These are phyloP conservation scores for Encarsia formosa DNA, from an alignment of 2,888 invertebrate species.

Conservation along the genomic window DNA sequence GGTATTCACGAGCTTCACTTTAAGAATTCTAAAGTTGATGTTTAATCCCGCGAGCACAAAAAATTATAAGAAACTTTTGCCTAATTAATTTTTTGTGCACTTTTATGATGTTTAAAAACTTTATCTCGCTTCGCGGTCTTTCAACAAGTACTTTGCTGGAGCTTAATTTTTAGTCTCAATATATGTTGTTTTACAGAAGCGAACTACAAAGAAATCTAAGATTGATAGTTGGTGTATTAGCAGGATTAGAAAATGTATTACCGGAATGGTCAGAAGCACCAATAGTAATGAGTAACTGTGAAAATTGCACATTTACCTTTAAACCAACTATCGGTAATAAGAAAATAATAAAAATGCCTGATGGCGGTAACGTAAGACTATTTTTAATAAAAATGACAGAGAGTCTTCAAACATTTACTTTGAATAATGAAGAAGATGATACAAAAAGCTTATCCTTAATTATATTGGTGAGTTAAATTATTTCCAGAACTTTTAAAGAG, in stretches of 20 bases:
- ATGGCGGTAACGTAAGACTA: slow-evolving; percentile 68
- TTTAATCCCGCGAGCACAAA: too few relatives aligned
- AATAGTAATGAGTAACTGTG: slow-evolving; percentile 8
- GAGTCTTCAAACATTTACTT: slow-evolving; percentile 62
- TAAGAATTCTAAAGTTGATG: too few relatives aligned
- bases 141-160: too few relatives aligned
- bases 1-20: too few relatives aligned
- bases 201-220: slow-evolving; percentile 65
- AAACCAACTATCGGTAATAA: slow-evolving; percentile 41
- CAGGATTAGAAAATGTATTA: slow-evolving; percentile 62
- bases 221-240: slow-evolving; percentile 62
- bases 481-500: background rate
- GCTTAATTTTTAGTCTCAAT: too few relatives aligned
- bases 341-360: slow-evolving; percentile 54
- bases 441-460: slow-evolving; percentile 66
- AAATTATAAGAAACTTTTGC: too few relatives aligned
- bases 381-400: slow-evolving; percentile 60
- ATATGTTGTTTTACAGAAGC: slow-evolving; percentile 53
- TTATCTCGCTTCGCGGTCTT: too few relatives aligned
- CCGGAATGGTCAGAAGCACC: slow-evolving; percentile 66
- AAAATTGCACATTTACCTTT: slow-evolving; percentile 2
- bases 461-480: slow-evolving; percentile 50
- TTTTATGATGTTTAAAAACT: too few relatives aligned
- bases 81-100: too few relatives aligned
- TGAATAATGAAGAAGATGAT: slow-evolving; percentile 70